Conservation (phyloP, 2,113 vertebrate genomes). For the Heloderma charlesbogerti region DNA sequence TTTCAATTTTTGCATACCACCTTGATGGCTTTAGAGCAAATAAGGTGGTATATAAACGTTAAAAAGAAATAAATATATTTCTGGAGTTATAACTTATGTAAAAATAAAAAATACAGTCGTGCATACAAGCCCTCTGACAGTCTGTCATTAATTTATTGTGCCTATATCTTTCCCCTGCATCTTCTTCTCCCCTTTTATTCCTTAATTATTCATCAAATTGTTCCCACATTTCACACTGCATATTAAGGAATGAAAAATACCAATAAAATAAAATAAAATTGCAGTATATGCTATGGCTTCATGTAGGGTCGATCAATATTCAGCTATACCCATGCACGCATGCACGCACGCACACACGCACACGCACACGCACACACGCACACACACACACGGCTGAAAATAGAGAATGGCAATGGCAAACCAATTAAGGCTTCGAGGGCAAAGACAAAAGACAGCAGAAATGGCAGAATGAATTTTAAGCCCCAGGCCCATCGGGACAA, state of each 20-base stretch:
- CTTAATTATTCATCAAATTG: background rate
- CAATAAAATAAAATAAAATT: background rate
- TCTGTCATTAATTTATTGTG: background rate
- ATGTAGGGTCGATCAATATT: background rate
- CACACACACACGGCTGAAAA: conserved; percentile 2
- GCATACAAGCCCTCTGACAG: background rate
- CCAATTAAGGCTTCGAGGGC: conserved; percentile 12
- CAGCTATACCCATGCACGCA: background rate
- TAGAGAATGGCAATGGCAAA: background rate
- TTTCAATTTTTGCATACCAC: too few species aligned
- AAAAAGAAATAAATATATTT: background rate
- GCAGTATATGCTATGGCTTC: background rate
- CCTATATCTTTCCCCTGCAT: background rate
- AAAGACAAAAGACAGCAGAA: conserved; percentile 18
- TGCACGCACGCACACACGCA: background rate
- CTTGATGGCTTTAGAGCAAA: too few species aligned
- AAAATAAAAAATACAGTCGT: background rate
- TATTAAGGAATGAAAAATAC: background rate
- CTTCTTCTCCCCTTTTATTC: background rate
- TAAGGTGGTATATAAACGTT: too few species aligned
- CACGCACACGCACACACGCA: background rate
- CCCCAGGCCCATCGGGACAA: background rate
- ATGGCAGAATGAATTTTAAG: background rate
- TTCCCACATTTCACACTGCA: background rate
- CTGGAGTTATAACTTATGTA: background rate